Base-by-base conservation (phyloP, 2,113 vertebrate species). In the Paraplagusia blochii region DNA sequence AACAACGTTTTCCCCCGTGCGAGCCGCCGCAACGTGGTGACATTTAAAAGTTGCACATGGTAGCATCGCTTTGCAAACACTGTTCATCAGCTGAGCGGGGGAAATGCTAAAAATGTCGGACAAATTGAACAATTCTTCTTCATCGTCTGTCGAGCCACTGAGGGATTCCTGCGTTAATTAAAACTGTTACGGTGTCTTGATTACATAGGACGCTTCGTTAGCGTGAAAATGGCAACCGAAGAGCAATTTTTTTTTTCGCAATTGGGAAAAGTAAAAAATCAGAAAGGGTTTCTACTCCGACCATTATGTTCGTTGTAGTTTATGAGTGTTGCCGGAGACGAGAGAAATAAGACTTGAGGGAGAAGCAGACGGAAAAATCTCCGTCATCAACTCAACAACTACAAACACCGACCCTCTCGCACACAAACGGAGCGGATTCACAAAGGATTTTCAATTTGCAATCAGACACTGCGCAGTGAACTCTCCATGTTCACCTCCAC, bases 401-500 rank as follows among this genome's bases (percentile, higher is more conserved):
- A 46, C 62, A 70, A 72, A 72, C 63, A 58, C 35, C 0, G 36
- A 59, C 53, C 61, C 40, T 13, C 44, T 43, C 46, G 1, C 13
- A 17, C 52, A 76, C 58, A 65, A 34, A 5, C 40, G 58, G 50
- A 59, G 18, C 66, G 53, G 48, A 74, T 17, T 55, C 74, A 71
- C 52, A 49, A 46, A 36, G 44, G 53, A 54, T 78, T 73, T 81
- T 78, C 76, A 79, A 82, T 83, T 79, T 82, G 69, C 69, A 76
- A 78, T 76, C 62, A 73, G 51, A 63, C 51, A 54, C 58, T 33
- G 72, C 33, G n/a, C 44, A 56, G 59, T 33, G 59, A 79, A 72
- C 58, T 51, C 64, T 63, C 46, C 58, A 45, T 53, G 55, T 63
- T 71, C 58, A 48, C 68, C 50, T 56, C 55, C 58, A 47, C 70